Conservation (phyloP, 2,113 vertebrate genomes). For the Callopanchax toddi region DNA sequence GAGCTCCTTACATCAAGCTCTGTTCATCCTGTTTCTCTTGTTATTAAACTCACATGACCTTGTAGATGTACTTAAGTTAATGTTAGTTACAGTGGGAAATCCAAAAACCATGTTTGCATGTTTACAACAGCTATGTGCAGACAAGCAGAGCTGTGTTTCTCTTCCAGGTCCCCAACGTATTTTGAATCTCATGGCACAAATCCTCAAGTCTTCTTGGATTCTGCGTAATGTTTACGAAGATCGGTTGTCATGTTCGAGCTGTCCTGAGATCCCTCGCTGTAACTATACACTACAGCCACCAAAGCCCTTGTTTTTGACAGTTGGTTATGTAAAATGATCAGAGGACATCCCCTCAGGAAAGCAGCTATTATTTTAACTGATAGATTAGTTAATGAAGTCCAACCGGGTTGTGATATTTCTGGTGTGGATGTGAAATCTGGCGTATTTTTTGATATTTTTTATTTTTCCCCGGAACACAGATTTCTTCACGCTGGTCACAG, state of each 20-base stretch:
- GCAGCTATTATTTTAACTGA: neutral
- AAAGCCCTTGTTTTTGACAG: neutral
- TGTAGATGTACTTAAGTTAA: constrained; percentile 1
- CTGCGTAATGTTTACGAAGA: neutral
- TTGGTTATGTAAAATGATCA: neutral
- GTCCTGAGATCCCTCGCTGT: neutral
- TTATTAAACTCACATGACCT: too few relatives aligned
- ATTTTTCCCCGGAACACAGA: constrained; percentile 22
- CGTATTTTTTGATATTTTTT: too few relatives aligned
- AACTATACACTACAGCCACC: neutral
- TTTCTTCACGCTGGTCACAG: constrained; percentile 37
- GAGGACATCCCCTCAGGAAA: neutral
- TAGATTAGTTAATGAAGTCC: neutral
- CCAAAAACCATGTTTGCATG: constrained; percentile 2
- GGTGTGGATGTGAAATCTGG: constrained; percentile 19
- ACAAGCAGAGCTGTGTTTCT: neutral
- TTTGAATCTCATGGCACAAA: neutral
- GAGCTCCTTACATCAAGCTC: too few relatives aligned
- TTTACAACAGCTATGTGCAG: neutral
- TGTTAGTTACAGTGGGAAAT: constrained; percentile 8
- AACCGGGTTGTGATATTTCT: constrained; percentile 8
- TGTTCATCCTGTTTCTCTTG: too few relatives aligned
- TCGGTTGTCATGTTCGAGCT: neutral
- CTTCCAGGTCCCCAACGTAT: constrained; percentile 3
- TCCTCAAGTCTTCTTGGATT: constrained; percentile 1